phyloP scores from a whole-genome alignment of 2,888 invertebrate species.

The Norana najaformis region DNA sequence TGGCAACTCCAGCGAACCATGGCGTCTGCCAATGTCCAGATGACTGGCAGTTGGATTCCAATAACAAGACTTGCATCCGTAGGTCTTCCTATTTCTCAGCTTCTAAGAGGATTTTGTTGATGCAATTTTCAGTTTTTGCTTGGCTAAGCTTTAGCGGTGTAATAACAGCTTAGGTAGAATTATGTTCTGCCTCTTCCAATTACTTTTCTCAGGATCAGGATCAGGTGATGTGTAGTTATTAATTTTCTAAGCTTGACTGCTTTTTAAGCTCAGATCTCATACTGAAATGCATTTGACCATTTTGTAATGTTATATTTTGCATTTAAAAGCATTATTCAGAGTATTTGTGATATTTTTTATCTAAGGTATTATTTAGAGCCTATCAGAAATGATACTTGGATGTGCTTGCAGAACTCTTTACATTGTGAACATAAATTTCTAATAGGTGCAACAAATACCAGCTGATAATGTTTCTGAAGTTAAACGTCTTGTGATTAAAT shows the following conservation, averaged over 20 bases:
- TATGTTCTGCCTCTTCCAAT: not conserved
- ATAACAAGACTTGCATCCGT: conserved; percentile 64
- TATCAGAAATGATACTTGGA: too few species aligned
- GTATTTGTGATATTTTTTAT: not conserved
- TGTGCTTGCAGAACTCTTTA: not conserved
- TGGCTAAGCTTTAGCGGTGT: not conserved
- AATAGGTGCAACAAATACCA: not conserved
- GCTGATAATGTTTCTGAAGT: not conserved
- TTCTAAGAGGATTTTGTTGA: too few species aligned
- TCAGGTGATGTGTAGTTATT: too few species aligned
- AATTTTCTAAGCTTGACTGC: not conserved
- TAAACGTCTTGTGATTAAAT: not conserved
- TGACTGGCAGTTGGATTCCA: conserved; percentile 71
- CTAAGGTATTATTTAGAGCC: not conserved
- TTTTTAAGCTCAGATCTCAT: not conserved
- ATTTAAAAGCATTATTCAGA: too few species aligned
- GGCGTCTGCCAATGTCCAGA: conserved; percentile 89
- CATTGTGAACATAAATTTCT: not conserved
- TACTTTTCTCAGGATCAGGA: not conserved
- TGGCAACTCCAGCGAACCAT: conserved; percentile 39
- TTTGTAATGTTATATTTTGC: not conserved
- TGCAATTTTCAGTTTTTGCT: not conserved
- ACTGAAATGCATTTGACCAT: too few species aligned
- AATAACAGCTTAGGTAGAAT: not conserved
- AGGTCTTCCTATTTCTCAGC: conserved; percentile 25